Evolutionary conservation across 2,113 vertebrate species (phyloP).

Genomic region (Abramis brama): DNA sequence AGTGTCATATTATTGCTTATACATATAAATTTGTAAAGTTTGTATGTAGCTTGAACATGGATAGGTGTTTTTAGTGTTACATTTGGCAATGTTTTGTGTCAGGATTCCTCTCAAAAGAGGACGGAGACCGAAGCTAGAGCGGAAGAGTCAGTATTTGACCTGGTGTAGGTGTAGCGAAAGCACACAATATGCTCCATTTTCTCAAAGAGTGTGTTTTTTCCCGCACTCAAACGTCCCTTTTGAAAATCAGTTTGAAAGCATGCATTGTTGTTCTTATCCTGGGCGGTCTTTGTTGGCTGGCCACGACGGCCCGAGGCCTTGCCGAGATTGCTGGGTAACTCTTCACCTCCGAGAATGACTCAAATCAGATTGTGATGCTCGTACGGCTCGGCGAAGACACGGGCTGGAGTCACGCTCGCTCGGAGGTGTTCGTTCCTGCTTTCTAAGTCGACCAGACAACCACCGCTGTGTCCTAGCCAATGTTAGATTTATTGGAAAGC

Average conservation of each 20-base stretch:
- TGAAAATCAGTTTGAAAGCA: constrained; percentile 27
- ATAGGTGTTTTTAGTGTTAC: neutral
- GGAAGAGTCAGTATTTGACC: neutral
- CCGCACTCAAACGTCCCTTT: neutral
- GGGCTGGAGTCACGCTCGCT: constrained; percentile 24
- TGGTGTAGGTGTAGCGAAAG: constrained; percentile 6
- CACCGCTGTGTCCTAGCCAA: constrained; percentile 16
- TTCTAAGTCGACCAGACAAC: constrained; percentile 28
- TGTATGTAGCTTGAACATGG: neutral
- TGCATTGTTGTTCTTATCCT: constrained; percentile 13
- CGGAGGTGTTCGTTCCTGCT: constrained; percentile 25
- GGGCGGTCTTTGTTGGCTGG: constrained; percentile 26
- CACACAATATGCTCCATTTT: neutral
- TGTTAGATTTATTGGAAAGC: constrained; percentile 25
- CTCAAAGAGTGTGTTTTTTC: neutral
- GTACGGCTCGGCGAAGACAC: constrained; percentile 32
- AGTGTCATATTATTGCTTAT: too few species aligned
- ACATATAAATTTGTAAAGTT: too few species aligned
- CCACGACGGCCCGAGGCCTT: constrained; percentile 29
- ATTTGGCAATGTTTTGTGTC: neutral
- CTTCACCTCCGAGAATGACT: constrained; percentile 43
- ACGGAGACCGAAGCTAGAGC: neutral
- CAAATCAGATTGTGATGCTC: constrained; percentile 45
- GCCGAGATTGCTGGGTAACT: constrained; percentile 38
- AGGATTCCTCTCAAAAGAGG: too few species aligned